Evolutionary conservation across 2,888 invertebrate species (phyloP), one percentile per base, ranked within the genome.

Genomic region (Lypha dubia): DNA sequence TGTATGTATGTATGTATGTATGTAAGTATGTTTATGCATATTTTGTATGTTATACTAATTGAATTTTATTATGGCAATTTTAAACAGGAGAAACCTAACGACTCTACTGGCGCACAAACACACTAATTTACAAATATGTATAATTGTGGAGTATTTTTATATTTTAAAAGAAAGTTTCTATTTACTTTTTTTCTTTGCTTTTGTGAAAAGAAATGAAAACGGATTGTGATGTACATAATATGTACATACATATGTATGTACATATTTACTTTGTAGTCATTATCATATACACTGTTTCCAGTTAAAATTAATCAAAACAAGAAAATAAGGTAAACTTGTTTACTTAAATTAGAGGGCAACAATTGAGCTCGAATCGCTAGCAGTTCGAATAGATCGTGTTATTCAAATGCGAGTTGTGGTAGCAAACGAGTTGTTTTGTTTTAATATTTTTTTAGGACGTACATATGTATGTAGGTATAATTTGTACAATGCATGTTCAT

Each of bases 51-150:
- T 70, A 67, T 46, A 74, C 71, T 85, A 83, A 83, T 79, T 82
- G 83, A 85, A 76, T 82, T 71, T 83, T 76, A 73, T 83, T 83
- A 80, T 79, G 83, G 83, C 63, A 51, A 77, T 62, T 24, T 68
- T 38, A 44, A 41, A n/a, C 28, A 68, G 67, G 74, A 81, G 77
- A 79, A 82, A 75, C 53, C 65, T 41, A 46, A 75, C 70, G 53
- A 53, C 77, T n/a, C n/a, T 51, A 63, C 51, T 53, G 70, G 67
- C 28, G 28, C 9, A 53, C 41, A 44, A 22, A 20, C 53, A 51
- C 46, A 71, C 38, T 11, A 32, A 71, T 63, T 22, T 28, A 24
- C 28, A 62, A 38, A 60, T 41, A 68, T n/a, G n/a, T n/a, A n/a
- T 65, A 67, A 44, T 73, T 71, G 44, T 71, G 44, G 17, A 63